phyloP scores from a whole-genome alignment of 1,140 invertebrate species.

The Xylocopa sonorina region DNA sequence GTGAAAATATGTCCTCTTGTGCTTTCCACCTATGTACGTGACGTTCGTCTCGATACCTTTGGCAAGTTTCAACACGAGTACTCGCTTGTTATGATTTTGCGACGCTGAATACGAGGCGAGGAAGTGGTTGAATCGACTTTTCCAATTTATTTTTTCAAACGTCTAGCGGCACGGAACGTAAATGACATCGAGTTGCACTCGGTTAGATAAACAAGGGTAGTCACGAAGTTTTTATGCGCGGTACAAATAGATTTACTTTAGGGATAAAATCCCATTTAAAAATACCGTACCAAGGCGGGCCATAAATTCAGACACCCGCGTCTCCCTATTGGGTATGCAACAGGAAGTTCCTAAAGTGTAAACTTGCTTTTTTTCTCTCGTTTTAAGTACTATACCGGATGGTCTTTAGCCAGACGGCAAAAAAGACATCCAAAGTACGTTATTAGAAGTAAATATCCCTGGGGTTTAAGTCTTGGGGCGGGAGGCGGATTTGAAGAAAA shows the following conservation, averaged over 20 bases:
- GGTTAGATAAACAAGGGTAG: slow-evolving; percentile 48
- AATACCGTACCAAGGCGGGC: slow-evolving; percentile 39
- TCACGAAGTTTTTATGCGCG: slow-evolving; percentile 28
- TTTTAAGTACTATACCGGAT: slow-evolving; percentile 35
- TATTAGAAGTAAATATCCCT: background rate
- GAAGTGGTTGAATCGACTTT: background rate
- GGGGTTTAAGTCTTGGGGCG: background rate
- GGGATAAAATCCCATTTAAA: slow-evolving; percentile 64
- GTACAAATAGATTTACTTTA: slow-evolving; percentile 67
- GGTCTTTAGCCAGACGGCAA: slow-evolving; percentile 39
- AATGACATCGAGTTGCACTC: slow-evolving; percentile 2
- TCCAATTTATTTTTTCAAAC: slow-evolving; percentile 23
- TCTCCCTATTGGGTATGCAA: slow-evolving; percentile 22
- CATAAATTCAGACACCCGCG: slow-evolving; percentile 56
- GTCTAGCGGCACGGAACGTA: too few species aligned
- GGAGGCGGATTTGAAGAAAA: background rate
- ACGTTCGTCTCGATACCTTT: background rate
- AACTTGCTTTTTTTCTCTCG: slow-evolving; percentile 32
- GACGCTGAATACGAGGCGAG: background rate
- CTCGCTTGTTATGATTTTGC: slow-evolving; percentile 1
- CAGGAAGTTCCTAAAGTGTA: slow-evolving; percentile 50
- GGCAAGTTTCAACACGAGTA: background rate
- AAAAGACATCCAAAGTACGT: background rate
- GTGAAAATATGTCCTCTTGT: background rate
- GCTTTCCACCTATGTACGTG: background rate